Conservation (phyloP, 1,140 invertebrate species). For the Sarcophaga peregrina region DNA sequence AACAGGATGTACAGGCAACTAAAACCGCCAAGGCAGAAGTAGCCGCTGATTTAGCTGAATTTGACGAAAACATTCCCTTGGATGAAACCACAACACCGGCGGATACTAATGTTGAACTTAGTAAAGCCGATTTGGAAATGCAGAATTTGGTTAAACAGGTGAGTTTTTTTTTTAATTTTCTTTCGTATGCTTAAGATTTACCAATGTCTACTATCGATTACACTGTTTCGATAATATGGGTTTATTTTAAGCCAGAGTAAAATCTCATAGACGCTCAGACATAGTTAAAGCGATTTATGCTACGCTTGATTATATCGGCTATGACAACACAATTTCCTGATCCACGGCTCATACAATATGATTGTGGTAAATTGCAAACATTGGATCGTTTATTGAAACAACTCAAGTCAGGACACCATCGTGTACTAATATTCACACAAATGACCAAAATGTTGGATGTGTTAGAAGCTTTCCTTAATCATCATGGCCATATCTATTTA, state of each 20-base stretch:
- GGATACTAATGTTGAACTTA: conserved; percentile 75
- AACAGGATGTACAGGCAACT: conserved; percentile 91
- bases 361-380: conserved; percentile 89
- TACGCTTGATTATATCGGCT: conserved; percentile 54
- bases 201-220: background rate
- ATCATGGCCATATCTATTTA: conserved; percentile 97
- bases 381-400: conserved; percentile 84
- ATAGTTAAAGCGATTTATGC: conserved; percentile 60
- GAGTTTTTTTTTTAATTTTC: conserved; percentile 46
- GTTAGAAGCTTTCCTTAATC: conserved; percentile 95
- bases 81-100: conserved; percentile 71
- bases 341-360: conserved; percentile 96
- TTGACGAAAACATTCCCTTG: conserved; percentile 96
- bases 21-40: conserved; percentile 91
- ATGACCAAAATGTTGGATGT: conserved; percentile 99
- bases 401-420: conserved; percentile 86
- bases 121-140: conserved; percentile 86
- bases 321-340: conserved; percentile 96
- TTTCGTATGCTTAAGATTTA: background rate
- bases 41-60: conserved; percentile 93
- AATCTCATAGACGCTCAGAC: conserved; percentile 58
- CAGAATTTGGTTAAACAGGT: conserved; percentile 87
- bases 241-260: conserved; percentile 53
- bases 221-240: background rate
- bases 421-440: conserved; percentile 99